These are phyloP conservation scores for Phasia obesa DNA, from an alignment of 2,888 invertebrate genomes.

Conservation along the genomic window DNA sequence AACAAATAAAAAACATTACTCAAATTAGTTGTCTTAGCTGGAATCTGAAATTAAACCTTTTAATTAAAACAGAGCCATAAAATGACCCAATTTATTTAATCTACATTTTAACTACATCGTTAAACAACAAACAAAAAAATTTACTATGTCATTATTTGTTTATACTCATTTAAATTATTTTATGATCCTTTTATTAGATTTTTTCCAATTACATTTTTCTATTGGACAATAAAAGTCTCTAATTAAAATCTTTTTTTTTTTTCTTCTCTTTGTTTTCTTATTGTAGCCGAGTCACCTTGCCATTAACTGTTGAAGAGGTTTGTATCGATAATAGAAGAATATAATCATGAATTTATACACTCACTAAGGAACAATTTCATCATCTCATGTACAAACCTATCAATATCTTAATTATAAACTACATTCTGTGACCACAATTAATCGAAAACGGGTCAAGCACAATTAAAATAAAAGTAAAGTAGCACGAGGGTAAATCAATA, in stretches of 20 bases:
- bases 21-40: no score
- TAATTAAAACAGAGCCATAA: no score
- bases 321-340: constrained; percentile 78
- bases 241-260: constrained; percentile 59
- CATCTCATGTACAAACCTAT: constrained; percentile 4
- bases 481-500: no score
- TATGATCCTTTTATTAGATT: neutral
- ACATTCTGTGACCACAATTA: constrained; percentile 35
- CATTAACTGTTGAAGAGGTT: constrained; percentile 98
- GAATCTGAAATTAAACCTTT: no score
- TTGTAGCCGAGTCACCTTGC: constrained; percentile 97
- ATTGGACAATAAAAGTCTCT: constrained; percentile 45
- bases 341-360: constrained; percentile 42
- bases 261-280: constrained; percentile 68
- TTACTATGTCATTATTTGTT: constrained; percentile 13
- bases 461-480: neutral
- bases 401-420: constrained; percentile 8
- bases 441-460: constrained; percentile 10
- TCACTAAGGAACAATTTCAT: constrained; percentile 4
- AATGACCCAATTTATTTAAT: neutral
- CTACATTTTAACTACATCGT: no score
- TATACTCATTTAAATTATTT: neutral
- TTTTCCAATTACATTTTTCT: constrained; percentile 33
- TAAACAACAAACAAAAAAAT: no score
- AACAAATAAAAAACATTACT: no score